These are phyloP conservation scores for Etia nguti DNA, from an alignment of 2,113 vertebrate species.

Conservation along the genomic window DNA sequence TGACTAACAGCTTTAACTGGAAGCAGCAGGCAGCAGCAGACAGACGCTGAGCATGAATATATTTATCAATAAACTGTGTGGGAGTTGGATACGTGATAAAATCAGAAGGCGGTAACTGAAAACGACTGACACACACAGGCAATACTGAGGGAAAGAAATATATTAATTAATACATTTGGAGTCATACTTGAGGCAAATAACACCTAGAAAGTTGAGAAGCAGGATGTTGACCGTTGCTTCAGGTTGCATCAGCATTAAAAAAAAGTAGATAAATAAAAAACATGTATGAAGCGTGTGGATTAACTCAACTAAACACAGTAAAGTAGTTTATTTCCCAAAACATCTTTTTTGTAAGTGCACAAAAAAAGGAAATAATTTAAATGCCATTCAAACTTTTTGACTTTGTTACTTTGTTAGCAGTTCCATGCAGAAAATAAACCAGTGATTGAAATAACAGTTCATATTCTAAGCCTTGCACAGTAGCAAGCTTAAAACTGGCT, in stretches of 20 bases:
- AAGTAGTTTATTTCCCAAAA: background rate
- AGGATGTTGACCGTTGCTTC: background rate
- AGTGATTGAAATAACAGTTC: background rate
- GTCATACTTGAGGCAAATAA: background rate
- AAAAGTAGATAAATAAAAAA: background rate
- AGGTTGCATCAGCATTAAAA: background rate
- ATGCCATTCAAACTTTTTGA: background rate
- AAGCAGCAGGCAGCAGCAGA: background rate
- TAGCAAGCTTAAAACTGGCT: background rate
- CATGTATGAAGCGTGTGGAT: background rate
- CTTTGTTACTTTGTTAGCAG: background rate
- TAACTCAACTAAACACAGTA: background rate
- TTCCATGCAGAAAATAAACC: background rate
- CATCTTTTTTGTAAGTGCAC: rapidly evolving
- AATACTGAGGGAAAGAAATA: background rate
- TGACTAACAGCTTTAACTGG: background rate
- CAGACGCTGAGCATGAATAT: slow-evolving; percentile 4
- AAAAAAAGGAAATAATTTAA: background rate
- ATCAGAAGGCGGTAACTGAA: slow-evolving; percentile 8
- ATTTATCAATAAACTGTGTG: slow-evolving; percentile 14
- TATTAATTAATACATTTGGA: background rate
- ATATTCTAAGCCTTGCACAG: background rate
- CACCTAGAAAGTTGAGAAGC: background rate
- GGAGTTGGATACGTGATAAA: background rate
- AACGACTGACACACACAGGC: background rate